Base-by-base conservation (phyloP, 2,888 invertebrate genomes). In the Hirudinaria manillensis region DNA sequence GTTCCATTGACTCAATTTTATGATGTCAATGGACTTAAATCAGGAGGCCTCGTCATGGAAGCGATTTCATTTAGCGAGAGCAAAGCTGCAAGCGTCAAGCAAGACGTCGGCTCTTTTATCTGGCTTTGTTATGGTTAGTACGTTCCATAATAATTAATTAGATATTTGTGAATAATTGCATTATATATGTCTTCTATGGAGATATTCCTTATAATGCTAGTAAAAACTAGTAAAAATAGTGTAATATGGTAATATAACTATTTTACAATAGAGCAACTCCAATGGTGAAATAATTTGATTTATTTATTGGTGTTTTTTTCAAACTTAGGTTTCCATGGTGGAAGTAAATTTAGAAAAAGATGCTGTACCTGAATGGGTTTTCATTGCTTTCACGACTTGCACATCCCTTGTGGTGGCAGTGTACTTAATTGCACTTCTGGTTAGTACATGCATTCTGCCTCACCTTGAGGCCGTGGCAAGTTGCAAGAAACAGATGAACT, bases 381-480 rank as follows among this genome's bases (percentile, higher is more conserved):
- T 76, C 27, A 51, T 76, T 16, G 53, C 67, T 6, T 76, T 76
- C 53, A 66, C 76, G 10, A 65, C 70, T 21, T 76, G 76, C 76
- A 76, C 76, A 51, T 36, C 76, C 13, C 72, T 72, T 2, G 76
- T 76, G 16, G 76, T 76, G 21, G 76, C 76, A 21, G 72, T 76
- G 2, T 70, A 76, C 36, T 67, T 76, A 21, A 32, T 76, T 0
- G 76, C 76, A 19, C 67, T 76, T 1, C 53, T 76, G 45, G 67
- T 76, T 61, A 76, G 76, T 53, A 76, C 76, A 1, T 76, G 76
- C 67, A 76, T 76, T 32, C 72, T 76, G 29, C 76, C 76, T 2
- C 76, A 76, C 72, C 27, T 76, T 19, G 76, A 76, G 38, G 76
- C 76, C 3, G 67, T 76, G 16, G 72, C 55, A 2, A 51, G 72